These are phyloP conservation scores for Myotis lucifugus DNA, from an alignment of 2,113 vertebrate species.

Conservation along the genomic window DNA sequence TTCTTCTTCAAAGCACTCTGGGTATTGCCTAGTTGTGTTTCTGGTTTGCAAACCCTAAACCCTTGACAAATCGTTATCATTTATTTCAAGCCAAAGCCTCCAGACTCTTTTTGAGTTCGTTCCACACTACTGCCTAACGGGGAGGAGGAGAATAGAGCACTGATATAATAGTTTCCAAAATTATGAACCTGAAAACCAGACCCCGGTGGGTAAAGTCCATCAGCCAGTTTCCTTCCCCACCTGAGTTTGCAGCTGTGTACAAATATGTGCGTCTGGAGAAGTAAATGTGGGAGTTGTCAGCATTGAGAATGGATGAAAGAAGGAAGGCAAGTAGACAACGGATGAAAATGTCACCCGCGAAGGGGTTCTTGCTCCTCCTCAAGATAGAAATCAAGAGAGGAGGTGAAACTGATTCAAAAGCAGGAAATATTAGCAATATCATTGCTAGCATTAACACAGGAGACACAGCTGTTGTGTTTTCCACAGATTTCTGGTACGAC, in stretches of 20 bases:
- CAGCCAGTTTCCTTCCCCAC: background rate
- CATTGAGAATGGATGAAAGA: background rate
- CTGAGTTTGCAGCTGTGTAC: background rate
- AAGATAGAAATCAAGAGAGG: background rate
- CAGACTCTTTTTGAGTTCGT: background rate
- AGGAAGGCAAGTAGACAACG: background rate
- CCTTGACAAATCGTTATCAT: background rate
- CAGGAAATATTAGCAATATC: background rate
- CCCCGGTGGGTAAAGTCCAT: background rate
- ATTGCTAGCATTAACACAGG: constrained; percentile 55
- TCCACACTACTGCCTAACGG: too few relatives aligned
- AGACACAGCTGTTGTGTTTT: constrained; percentile 59
- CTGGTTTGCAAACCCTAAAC: background rate
- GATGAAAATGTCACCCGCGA: background rate
- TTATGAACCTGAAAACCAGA: background rate
- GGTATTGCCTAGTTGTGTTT: background rate
- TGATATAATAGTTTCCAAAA: background rate
- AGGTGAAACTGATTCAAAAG: constrained; percentile 19
- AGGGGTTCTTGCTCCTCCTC: background rate
- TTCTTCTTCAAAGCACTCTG: background rate
- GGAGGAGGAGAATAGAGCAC: background rate
- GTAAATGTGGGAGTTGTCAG: background rate
- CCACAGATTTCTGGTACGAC: constrained; percentile 67
- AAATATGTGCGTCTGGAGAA: background rate
- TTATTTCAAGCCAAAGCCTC: background rate